These are phyloP conservation scores for Onychomys arenicola DNA, from an alignment of 2,797 vertebrate species.

Conservation along the genomic window DNA sequence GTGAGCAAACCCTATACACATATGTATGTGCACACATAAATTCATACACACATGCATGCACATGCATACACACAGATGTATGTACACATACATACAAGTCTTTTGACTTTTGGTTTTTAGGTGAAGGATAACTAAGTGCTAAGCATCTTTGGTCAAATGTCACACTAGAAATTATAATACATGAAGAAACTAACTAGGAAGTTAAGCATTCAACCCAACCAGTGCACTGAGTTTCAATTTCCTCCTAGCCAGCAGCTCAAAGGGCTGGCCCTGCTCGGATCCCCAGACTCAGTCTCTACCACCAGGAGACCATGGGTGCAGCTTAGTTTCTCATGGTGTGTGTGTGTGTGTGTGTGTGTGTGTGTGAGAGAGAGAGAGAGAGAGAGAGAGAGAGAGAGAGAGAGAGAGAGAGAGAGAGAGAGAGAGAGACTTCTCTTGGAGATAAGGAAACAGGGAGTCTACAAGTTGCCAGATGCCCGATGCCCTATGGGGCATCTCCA, in stretches of 20 bases:
- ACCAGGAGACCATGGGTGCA: not conserved
- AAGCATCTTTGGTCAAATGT: not conserved
- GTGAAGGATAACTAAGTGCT: not conserved
- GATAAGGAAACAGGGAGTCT: not conserved
- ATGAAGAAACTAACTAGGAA: not conserved
- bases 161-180: not conserved
- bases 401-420: too few relatives aligned
- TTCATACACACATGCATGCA: not conserved
- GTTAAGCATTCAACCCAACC: not conserved
- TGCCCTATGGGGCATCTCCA: too few relatives aligned
- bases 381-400: too few relatives aligned
- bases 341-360: too few relatives aligned
- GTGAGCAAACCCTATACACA: not conserved
- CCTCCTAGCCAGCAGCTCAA: not conserved
- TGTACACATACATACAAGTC: not conserved
- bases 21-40: not conserved
- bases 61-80: not conserved
- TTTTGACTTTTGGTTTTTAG: slow-evolving; percentile 31
- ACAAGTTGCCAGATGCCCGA: not conserved
- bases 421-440: not conserved
- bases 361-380: too few relatives aligned
- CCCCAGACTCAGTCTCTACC: not conserved
- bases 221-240: not conserved
- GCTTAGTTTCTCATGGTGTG: not conserved
- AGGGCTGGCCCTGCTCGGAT: not conserved